Evolutionary conservation across 2,113 vertebrate genomes (phyloP).

Genomic region (Lagopus muta): DNA sequence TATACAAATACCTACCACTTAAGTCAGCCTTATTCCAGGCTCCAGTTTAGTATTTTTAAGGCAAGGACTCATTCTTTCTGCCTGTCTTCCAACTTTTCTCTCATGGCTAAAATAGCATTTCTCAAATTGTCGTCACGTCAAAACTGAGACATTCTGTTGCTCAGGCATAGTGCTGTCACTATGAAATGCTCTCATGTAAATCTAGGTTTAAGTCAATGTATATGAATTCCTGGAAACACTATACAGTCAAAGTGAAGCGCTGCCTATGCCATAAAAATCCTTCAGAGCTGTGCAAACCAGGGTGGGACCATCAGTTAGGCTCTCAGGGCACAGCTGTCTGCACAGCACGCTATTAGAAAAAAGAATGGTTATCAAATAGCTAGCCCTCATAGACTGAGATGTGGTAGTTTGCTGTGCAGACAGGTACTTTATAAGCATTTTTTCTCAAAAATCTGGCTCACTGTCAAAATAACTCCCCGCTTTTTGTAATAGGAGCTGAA

Average conservation of each 20-base stretch:
- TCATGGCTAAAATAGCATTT: background rate
- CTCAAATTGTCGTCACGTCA: background rate
- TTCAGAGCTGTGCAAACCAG: background rate
- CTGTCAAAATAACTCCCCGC: background rate
- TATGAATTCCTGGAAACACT: background rate
- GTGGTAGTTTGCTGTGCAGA: background rate
- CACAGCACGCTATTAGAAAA: background rate
- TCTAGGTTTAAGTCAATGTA: background rate
- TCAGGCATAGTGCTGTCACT: background rate
- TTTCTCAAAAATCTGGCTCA: slow-evolving; percentile 15
- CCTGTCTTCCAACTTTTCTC: background rate
- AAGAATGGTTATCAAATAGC: background rate
- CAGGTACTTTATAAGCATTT: background rate
- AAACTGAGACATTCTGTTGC: background rate
- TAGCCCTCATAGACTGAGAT: background rate
- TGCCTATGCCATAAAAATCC: background rate
- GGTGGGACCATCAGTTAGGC: background rate
- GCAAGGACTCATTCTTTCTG: background rate
- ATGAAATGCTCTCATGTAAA: background rate
- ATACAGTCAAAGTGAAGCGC: background rate
- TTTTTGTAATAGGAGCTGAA: background rate
- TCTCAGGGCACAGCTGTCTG: background rate
- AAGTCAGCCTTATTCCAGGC: background rate
- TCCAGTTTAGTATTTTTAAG: background rate
- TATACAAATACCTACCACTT: background rate